Percentiles rank a stretch among this genome's conserved stretches.
phyloP scores from a whole-genome alignment of 2,797 vertebrate species.

The Bufotes viridis region DNA sequence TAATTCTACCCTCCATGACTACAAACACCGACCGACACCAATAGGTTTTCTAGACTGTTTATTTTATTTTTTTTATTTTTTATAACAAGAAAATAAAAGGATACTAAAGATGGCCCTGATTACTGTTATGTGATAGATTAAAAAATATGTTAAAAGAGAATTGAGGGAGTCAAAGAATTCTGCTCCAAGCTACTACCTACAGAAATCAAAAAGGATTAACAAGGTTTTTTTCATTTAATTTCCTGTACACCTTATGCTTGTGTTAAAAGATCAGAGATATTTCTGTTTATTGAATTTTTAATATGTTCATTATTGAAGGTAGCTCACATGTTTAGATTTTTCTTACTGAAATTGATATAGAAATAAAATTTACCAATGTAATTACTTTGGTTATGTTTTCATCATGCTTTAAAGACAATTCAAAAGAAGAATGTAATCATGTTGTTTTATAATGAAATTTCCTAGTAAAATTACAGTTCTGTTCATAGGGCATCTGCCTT shows the following conservation, averaged over 20 bases:
- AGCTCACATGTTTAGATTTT: constrained; percentile 77
- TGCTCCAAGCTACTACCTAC: constrained; percentile 80
- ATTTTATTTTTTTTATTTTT: constrained; percentile 65
- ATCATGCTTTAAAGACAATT: constrained; percentile 60
- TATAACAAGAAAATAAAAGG: constrained; percentile 74
- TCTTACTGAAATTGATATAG: constrained; percentile 73
- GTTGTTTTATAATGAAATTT: background rate
- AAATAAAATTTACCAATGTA: constrained; percentile 78
- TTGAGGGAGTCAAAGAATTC: constrained; percentile 76
- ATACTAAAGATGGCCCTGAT: constrained; percentile 76
- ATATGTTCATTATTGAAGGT: constrained; percentile 86
- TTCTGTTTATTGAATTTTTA: constrained; percentile 87
- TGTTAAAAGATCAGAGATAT: constrained; percentile 87
- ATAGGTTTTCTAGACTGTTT: constrained; percentile 62
- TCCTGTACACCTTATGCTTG: constrained; percentile 83
- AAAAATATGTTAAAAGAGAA: constrained; percentile 71
- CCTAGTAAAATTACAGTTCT: background rate
- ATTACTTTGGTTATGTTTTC: constrained; percentile 71
- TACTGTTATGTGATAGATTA: constrained; percentile 71
- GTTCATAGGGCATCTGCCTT: background rate
- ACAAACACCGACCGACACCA: constrained; percentile 70
- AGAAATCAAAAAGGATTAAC: constrained; percentile 86
- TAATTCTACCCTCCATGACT: constrained; percentile 85
- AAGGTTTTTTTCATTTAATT: constrained; percentile 79
- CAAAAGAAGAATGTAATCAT: background rate